These are phyloP conservation scores for Branchinecta lindahli DNA, from an alignment of 1,140 invertebrate genomes.

Conservation along the genomic window DNA sequence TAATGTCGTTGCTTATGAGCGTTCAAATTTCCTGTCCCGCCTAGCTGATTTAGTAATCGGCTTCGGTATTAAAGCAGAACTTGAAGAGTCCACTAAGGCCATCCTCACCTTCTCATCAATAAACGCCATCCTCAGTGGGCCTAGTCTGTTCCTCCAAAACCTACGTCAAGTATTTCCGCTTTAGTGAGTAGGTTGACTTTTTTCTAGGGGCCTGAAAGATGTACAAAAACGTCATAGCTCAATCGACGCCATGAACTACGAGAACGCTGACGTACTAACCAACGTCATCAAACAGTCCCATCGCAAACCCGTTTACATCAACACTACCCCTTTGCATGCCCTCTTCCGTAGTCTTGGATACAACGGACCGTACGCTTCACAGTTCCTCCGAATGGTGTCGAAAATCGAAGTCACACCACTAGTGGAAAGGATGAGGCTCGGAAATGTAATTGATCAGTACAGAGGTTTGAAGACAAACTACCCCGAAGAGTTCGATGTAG, in stretches of 20 bases:
- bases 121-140: too few species aligned
- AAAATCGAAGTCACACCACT: not conserved
- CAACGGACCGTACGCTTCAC: not conserved
- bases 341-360: not conserved
- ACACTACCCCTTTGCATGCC: not conserved
- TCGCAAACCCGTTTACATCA: not conserved
- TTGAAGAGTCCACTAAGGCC: too few species aligned
- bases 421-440: not conserved
- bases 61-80: too few species aligned
- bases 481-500: not conserved
- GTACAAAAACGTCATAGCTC: not conserved
- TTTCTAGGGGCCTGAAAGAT: too few species aligned
- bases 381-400: not conserved
- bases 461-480: not conserved
- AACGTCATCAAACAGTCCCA: not conserved
- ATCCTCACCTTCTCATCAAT: too few species aligned
- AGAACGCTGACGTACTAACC: not conserved
- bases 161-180: too few species aligned
- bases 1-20: too few species aligned
- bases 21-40: too few species aligned
- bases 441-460: not conserved
- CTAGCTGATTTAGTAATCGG: too few species aligned
- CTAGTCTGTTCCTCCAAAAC: too few species aligned
- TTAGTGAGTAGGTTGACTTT: too few species aligned
- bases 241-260: conserved; percentile 3